A percentile compares a stretch with the other conserved stretches of the same genome.
Evolutionary conservation across 2,113 vertebrate species (phyloP).

Genomic region (Scortum barcoo): DNA sequence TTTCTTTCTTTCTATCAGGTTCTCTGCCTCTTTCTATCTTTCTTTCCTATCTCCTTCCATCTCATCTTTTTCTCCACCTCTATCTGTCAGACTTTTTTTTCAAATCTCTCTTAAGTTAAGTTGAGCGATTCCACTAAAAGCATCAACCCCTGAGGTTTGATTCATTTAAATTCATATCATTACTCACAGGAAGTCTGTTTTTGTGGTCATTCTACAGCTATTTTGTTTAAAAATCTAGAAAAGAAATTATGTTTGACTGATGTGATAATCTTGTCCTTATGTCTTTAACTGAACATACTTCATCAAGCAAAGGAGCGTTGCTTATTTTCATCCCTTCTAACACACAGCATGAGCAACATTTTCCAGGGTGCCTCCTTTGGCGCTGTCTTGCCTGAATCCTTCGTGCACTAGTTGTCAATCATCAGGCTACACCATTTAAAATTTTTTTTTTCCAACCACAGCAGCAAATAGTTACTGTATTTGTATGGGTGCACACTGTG

Average conservation of each 20-base stretch:
- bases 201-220: background rate
- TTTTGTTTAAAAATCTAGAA: background rate
- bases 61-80: background rate
- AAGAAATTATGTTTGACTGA: background rate
- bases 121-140: background rate
- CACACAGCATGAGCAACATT: slow-evolving; percentile 3
- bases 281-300: background rate
- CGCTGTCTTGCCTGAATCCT: slow-evolving; percentile 15
- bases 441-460: slow-evolving; percentile 32
- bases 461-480: slow-evolving; percentile 35
- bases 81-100: background rate
- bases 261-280: background rate
- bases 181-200: background rate
- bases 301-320: background rate
- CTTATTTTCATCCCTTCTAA: slow-evolving; percentile 3
- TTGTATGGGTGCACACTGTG: slow-evolving; percentile 44
- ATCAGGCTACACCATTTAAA: slow-evolving; percentile 13
- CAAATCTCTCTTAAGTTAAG: background rate
- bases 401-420: slow-evolving; percentile 37
- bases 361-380: slow-evolving; percentile 23
- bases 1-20: background rate
- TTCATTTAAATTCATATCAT: background rate
- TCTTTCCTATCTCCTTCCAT: slow-evolving; percentile 5
- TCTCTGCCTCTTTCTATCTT: background rate
- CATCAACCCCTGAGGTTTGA: background rate